Conservation (phyloP, 2,797 vertebrate species). For the Neostethus bicornis region DNA sequence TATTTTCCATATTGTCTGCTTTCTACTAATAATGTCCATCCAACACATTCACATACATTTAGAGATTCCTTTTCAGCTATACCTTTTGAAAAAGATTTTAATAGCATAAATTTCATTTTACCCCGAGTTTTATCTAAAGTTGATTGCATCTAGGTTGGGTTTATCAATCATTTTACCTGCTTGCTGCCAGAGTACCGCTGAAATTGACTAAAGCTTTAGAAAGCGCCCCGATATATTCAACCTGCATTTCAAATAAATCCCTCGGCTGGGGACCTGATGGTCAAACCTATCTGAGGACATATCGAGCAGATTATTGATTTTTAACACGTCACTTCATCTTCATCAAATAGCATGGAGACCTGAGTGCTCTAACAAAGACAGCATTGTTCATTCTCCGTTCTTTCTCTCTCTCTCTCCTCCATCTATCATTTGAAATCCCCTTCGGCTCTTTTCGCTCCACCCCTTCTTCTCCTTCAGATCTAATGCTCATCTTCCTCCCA, state of each 20-base stretch:
- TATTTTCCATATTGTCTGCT: constrained; percentile 12
- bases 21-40: not conserved
- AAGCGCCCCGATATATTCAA: constrained; percentile 52
- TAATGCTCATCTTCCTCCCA: constrained; percentile 8
- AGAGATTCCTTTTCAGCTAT: not conserved
- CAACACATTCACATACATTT: not conserved
- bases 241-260: constrained; percentile 46
- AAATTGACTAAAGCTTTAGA: constrained; percentile 49
- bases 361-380: constrained; percentile 55
- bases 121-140: constrained; percentile 2
- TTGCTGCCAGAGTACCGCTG: constrained; percentile 15
- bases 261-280: constrained; percentile 44
- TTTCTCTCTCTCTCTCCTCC: constrained; percentile 7
- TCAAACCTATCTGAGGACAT: constrained; percentile 61
- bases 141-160: constrained; percentile 38
- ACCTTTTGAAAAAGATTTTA: constrained; percentile 9
- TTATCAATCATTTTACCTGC: constrained; percentile 37
- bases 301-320: constrained; percentile 77
- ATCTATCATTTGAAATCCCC: constrained; percentile 6
- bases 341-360: constrained; percentile 68
- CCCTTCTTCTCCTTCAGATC: not conserved
- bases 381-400: constrained; percentile 25
- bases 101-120: constrained; percentile 2
- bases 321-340: constrained; percentile 77
- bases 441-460: constrained; percentile 9